phyloP scores from a whole-genome alignment of 2,113 vertebrate species.

The Pseudorasbora parva region DNA sequence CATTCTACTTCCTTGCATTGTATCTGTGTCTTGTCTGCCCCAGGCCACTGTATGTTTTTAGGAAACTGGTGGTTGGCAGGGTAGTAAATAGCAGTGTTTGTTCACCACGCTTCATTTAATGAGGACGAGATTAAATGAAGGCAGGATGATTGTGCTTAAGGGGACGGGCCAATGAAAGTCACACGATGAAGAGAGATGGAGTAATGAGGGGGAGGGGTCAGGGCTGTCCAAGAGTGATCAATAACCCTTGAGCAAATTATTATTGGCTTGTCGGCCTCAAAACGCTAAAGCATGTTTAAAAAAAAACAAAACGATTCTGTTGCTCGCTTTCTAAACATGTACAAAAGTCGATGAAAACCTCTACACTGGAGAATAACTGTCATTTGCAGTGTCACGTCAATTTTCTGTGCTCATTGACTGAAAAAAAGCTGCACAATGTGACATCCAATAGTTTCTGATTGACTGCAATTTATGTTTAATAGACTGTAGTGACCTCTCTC shows the following conservation, averaged over 20 bases:
- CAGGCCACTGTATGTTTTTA: neutral
- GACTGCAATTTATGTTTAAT: neutral
- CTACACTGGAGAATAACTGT: conserved; percentile 1
- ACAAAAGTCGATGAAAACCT: conserved; percentile 14
- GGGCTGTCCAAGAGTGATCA: conserved; percentile 16
- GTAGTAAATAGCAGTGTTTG: conserved; percentile 52
- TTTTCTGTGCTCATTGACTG: neutral
- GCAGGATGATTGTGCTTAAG: neutral
- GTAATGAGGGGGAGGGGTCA: conserved; percentile 13
- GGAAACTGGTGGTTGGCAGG: conserved; percentile 5
- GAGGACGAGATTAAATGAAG: conserved; percentile 36
- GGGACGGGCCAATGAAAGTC: conserved; percentile 9
- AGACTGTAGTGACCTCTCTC: neutral
- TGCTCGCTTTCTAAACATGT: neutral
- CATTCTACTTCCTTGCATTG: conserved; percentile 12
- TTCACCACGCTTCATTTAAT: conserved; percentile 50
- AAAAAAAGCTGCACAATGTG: conserved; percentile 11
- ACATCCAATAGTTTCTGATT: neutral
- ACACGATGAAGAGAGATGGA: conserved; percentile 27
- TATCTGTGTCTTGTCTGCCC: neutral
- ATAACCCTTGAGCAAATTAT: conserved; percentile 35
- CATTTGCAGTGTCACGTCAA: neutral
- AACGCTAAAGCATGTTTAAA: neutral
- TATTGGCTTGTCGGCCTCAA: conserved; percentile 20
- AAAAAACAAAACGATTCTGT: neutral